Evolutionary conservation across 1,140 invertebrate genomes (phyloP).

Genomic region (Saccostrea echinata): DNA sequence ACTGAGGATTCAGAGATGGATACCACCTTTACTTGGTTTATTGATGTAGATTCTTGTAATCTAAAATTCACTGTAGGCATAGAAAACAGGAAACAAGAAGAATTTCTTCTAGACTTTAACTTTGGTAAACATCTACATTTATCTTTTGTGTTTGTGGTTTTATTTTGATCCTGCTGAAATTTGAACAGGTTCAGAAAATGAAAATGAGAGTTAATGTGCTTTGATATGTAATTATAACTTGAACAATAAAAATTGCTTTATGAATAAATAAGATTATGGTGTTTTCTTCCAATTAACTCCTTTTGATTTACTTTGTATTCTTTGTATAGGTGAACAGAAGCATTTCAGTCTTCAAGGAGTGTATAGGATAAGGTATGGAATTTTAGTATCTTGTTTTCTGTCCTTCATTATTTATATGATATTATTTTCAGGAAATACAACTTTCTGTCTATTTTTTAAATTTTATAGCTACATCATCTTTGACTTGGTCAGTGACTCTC

Average conservation of each 20-base stretch:
- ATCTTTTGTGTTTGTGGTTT: neutral
- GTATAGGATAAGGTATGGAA: constrained; percentile 2
- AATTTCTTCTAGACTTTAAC: constrained; percentile 45
- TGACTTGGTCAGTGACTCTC: neutral
- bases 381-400: neutral
- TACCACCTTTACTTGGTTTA: constrained; percentile 28
- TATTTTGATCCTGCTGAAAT: too few species aligned
- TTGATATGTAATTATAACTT: too few species aligned
- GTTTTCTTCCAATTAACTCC: too few species aligned
- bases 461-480: constrained; percentile 16
- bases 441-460: neutral
- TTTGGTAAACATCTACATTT: constrained; percentile 8
- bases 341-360: constrained; percentile 26
- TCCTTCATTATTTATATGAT: neutral
- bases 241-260: too few species aligned
- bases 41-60: constrained; percentile 49
- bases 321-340: neutral
- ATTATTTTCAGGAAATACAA: neutral
- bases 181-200: neutral
- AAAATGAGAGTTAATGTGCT: too few species aligned
- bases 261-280: too few species aligned
- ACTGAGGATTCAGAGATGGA: constrained; percentile 42
- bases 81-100: constrained; percentile 46
- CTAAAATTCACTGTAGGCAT: constrained; percentile 46
- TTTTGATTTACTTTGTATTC: neutral